These are phyloP conservation scores for Eudemis profundana DNA, from an alignment of 2,888 invertebrate genomes.

Conservation along the genomic window DNA sequence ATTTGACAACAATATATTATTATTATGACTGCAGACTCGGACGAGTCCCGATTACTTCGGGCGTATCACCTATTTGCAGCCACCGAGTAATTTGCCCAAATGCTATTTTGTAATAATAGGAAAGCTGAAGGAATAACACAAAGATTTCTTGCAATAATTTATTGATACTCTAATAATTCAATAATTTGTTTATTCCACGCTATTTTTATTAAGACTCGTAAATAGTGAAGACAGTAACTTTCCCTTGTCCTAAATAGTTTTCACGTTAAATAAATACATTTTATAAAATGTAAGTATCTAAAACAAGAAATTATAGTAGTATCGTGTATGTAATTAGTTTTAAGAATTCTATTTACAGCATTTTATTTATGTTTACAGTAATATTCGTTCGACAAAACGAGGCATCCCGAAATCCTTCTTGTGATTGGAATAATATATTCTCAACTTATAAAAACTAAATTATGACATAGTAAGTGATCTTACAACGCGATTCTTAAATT, in stretches of 20 bases:
- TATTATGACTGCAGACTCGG: constrained; percentile 45
- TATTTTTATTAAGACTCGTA: constrained; percentile 69
- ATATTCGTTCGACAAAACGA: constrained; percentile 23
- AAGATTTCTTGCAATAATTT: constrained; percentile 78
- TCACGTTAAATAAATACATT: constrained; percentile 51
- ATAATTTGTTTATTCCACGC: constrained; percentile 73
- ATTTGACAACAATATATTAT: constrained; percentile 32
- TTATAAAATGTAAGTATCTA: constrained; percentile 46
- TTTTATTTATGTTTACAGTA: constrained; percentile 28
- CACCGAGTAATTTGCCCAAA: constrained; percentile 4
- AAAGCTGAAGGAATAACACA: constrained; percentile 46
- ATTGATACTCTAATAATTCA: constrained; percentile 82
- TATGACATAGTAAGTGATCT: constrained; percentile 10
- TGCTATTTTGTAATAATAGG: not conserved
- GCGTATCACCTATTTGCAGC: constrained; percentile 4
- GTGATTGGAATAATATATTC: constrained; percentile 17
- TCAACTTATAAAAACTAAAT: constrained; percentile 1
- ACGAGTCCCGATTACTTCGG: constrained; percentile 3
- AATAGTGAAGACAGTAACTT: constrained; percentile 78
- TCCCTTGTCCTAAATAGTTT: constrained; percentile 54
- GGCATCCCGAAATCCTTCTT: constrained; percentile 21
- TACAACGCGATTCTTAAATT: constrained; percentile 24
- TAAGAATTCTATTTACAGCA: constrained; percentile 42
- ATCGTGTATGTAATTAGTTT: constrained; percentile 22
- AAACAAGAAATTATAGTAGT: constrained; percentile 43